Evolutionary conservation across 2,113 vertebrate genomes (phyloP).

Genomic region (Fregata magnificens): DNA sequence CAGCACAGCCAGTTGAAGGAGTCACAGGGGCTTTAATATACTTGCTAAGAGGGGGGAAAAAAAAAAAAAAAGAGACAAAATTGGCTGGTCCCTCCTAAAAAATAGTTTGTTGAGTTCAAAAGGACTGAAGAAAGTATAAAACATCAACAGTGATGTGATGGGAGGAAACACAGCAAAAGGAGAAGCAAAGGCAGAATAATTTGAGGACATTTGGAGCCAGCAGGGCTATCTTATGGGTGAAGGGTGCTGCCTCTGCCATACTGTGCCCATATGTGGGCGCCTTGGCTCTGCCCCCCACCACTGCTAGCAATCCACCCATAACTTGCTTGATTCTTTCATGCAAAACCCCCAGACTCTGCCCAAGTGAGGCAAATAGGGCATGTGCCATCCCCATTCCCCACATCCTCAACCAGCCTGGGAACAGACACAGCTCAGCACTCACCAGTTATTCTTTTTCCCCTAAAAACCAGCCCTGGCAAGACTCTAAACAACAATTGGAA

Average conservation of each 20-base stretch:
- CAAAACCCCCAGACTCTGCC: neutral
- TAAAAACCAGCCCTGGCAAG: neutral
- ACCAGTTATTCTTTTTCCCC: neutral
- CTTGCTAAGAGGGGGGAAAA: neutral
- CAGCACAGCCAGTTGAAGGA: neutral
- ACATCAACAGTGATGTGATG: neutral
- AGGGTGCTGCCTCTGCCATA: neutral
- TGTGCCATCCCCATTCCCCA: neutral
- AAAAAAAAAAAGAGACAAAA: neutral
- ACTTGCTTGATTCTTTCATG: neutral
- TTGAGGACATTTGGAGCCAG: neutral
- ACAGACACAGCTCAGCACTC: neutral
- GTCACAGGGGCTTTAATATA: neutral
- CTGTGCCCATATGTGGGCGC: fast-evolving
- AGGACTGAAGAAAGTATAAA: neutral
- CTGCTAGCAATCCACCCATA: neutral
- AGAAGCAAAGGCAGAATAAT: neutral
- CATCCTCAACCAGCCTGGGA: neutral
- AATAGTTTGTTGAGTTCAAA: neutral
- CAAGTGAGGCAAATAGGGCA: neutral
- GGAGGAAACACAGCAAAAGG: neutral
- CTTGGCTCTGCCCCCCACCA: neutral
- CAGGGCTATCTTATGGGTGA: fast-evolving
- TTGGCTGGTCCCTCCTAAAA: neutral
- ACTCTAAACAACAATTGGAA: neutral